phyloP scores from a whole-genome alignment of 2,113 vertebrate species.

The Syngnathus floridae region DNA sequence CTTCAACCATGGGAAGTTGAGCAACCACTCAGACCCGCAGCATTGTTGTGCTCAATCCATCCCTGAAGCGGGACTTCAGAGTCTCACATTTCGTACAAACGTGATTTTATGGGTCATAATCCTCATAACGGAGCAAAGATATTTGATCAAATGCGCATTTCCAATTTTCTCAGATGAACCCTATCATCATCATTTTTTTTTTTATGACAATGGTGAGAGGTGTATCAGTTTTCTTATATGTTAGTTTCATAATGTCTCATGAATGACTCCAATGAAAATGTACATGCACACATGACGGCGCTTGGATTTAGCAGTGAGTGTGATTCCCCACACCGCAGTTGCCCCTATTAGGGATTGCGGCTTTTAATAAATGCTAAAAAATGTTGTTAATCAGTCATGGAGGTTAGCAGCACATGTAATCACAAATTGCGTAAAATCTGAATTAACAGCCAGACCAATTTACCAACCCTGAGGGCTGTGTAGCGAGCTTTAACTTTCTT shows the following conservation, averaged over 20 bases:
- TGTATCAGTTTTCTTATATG: too few relatives aligned
- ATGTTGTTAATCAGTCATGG: slow-evolving; percentile 54
- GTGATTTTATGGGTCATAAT: neutral
- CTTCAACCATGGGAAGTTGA: neutral
- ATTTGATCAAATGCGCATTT: neutral
- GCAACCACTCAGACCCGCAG: neutral
- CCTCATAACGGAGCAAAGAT: neutral
- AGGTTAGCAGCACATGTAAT: slow-evolving; percentile 51
- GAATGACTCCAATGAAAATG: slow-evolving; percentile 11
- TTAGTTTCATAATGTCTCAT: too few relatives aligned
- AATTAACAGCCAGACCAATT: slow-evolving; percentile 37
- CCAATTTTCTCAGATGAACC: too few relatives aligned
- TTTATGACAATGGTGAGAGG: too few relatives aligned
- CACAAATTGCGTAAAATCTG: slow-evolving; percentile 46
- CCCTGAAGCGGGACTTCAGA: neutral
- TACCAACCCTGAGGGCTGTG: neutral
- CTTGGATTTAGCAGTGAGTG: slow-evolving; percentile 4
- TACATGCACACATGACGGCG: slow-evolving; percentile 5
- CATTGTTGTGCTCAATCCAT: neutral
- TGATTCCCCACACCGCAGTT: slow-evolving; percentile 13
- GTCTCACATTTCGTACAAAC: neutral
- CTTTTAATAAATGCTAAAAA: slow-evolving; percentile 43
- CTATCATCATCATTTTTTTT: too few relatives aligned
- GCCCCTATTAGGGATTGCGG: slow-evolving; percentile 27
- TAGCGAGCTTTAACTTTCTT: neutral